A percentile compares a stretch with the other conserved stretches of the same genome.
phyloP scores from a whole-genome alignment of 2,113 vertebrate genomes.

The Etheostoma spectabile region DNA sequence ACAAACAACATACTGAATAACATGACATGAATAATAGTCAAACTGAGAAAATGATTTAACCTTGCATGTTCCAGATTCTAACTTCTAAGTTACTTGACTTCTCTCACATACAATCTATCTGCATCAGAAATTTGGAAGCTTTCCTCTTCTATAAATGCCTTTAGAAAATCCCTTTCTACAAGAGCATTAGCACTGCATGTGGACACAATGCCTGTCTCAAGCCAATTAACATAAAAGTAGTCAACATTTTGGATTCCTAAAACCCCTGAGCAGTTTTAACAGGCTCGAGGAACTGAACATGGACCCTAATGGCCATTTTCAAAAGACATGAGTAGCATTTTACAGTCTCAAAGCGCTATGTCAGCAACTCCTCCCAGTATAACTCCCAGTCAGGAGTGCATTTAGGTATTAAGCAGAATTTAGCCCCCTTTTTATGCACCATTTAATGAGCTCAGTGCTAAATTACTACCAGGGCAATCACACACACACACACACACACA shows the following conservation, averaged over 20 bases:
- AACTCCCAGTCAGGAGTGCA: conserved; percentile 55
- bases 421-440: conserved; percentile 36
- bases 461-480: conserved; percentile 70
- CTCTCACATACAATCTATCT: neutral
- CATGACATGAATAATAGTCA: neutral
- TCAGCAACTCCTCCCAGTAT: conserved; percentile 56
- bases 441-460: conserved; percentile 70
- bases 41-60: neutral
- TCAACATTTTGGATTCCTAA: conserved; percentile 37
- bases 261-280: conserved; percentile 37
- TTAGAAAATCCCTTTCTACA: neutral
- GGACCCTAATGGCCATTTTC: conserved; percentile 40
- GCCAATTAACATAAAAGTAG: conserved; percentile 28
- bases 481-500: neutral
- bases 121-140: neutral
- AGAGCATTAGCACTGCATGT: neutral
- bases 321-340: conserved; percentile 42
- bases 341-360: conserved; percentile 31
- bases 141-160: neutral
- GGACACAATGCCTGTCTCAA: neutral
- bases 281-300: conserved; percentile 19
- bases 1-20: neutral
- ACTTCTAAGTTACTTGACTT: neutral
- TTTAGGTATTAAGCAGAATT: conserved; percentile 62
- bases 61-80: neutral